Evolutionary conservation across 1,140 invertebrate species (phyloP), one percentile per base, ranked within the genome.

Genomic region (Ostrea edulis): DNA sequence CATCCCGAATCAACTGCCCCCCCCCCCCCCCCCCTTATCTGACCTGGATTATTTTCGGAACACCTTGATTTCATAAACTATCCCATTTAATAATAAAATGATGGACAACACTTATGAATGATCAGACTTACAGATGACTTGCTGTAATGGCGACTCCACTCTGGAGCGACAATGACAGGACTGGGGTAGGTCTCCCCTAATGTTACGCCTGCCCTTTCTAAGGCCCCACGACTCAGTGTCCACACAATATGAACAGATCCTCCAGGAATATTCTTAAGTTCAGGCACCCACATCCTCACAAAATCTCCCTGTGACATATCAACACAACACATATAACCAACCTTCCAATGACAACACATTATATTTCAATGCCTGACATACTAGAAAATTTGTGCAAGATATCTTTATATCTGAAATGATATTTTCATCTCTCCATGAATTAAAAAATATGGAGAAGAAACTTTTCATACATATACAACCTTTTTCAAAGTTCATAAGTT

Each of bases 221-320:
- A 88, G 2, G 86, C 86, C 7, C 77, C 84, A 29, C 82, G 84
- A 83, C 84, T 89, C 12, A 93, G 58, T 5, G 93, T 91, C 93
- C 93, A 94, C n/a, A 93, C 91, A 68, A 90, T 91, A 62, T 94
- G 93, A 35, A 94, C 91, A 71, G 88, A 86, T 2, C 92, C 92
- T 65, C 92, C 91, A 35, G 89, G 90, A 7, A 94, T 82, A 20
- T 90, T 87, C 14, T 88, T 84, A 51, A 94, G 84, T 81, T 94
- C 93, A n/a, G 93, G 92, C 2, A 94, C 90, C 93, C 93, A 94
- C 25, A 91, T 88, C 52, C 93, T 77, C 0, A 93, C 90, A 90
- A 92, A 94, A 14, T 94, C 92, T 55, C 93, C 93, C 93, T 94
- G 68, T 14, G 9, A 77, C 29, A 35, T 3, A 11, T 68, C 5